A percentile compares a stretch with the other conserved stretches of the same genome.
These are phyloP conservation scores for Casuarius casuarius DNA, from an alignment of 2,113 vertebrate genomes.

Conservation along the genomic window DNA sequence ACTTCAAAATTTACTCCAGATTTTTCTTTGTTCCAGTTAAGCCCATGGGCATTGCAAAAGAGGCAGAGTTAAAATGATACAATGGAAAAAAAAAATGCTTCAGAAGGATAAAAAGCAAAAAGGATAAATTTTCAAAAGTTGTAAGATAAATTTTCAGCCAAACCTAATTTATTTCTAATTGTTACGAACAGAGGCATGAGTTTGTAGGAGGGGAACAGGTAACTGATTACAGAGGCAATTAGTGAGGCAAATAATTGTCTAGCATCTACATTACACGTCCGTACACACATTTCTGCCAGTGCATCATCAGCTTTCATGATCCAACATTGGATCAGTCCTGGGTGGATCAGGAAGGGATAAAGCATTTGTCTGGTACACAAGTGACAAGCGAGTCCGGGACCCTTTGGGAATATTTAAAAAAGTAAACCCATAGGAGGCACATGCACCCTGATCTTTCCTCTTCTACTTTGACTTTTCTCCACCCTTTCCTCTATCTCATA, in stretches of 20 bases:
- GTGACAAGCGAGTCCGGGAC: not conserved
- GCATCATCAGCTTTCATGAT: not conserved
- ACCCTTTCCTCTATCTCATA: not conserved
- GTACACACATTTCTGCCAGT: not conserved
- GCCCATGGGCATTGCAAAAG: not conserved
- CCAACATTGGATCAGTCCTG: not conserved
- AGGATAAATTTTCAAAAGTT: not conserved
- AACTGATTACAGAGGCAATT: not conserved
- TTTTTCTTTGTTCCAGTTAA: not conserved
- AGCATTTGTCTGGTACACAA: not conserved
- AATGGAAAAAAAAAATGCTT: not conserved
- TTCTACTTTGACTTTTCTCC: not conserved
- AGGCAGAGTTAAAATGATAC: not conserved
- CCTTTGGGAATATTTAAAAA: not conserved
- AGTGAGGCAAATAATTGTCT: not conserved
- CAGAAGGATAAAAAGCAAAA: not conserved
- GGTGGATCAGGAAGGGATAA: not conserved
- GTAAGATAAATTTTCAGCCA: not conserved
- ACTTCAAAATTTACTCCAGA: not conserved
- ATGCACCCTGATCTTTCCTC: rapidly evolving
- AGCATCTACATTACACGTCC: not conserved
- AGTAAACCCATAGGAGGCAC: not conserved
- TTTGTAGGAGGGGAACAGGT: not conserved
- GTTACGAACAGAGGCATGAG: not conserved
- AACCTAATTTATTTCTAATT: not conserved